Evolutionary conservation across 1,140 invertebrate genomes (phyloP).

Genomic region (Magallana angulata): DNA sequence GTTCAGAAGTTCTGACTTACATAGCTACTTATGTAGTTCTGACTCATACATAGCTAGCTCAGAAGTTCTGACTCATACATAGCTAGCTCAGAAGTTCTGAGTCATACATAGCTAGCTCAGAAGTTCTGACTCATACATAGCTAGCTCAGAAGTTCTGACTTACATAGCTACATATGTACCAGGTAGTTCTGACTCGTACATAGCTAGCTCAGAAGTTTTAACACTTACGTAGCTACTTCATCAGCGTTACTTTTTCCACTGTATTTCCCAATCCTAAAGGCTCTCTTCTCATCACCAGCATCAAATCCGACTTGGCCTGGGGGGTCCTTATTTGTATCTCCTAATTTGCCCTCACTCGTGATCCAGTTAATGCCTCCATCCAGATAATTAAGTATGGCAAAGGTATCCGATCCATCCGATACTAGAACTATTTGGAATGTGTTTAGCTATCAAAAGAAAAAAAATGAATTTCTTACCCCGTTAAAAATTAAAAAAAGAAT

Average conservation of each 20-base stretch:
- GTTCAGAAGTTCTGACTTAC: too few relatives aligned
- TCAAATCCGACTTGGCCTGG: constrained; percentile 95
- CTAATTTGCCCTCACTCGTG: constrained; percentile 84
- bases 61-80: too few relatives aligned
- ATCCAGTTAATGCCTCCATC: constrained; percentile 94
- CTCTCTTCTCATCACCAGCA: constrained; percentile 86
- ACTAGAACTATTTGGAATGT: constrained; percentile 91
- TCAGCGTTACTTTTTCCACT: constrained; percentile 93
- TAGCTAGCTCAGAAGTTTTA: too few relatives aligned
- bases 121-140: too few relatives aligned
- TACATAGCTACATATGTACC: too few relatives aligned
- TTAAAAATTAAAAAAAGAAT: too few relatives aligned
- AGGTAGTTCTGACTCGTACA: too few relatives aligned
- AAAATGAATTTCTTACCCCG: neutral
- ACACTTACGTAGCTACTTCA: constrained; percentile 85
- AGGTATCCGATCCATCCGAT: constrained; percentile 90
- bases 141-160: too few relatives aligned
- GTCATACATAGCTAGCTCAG: too few relatives aligned
- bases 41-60: too few relatives aligned
- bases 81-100: too few relatives aligned
- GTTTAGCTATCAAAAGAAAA: constrained; percentile 82
- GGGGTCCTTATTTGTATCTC: constrained; percentile 87
- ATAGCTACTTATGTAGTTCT: too few relatives aligned
- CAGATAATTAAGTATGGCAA: constrained; percentile 91
- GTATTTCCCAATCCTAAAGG: constrained; percentile 85